A percentile compares a stretch with the other conserved stretches of the same genome.
Conservation (phyloP, 2,888 invertebrate genomes). For the Pristionchus exspectatus region DNA sequence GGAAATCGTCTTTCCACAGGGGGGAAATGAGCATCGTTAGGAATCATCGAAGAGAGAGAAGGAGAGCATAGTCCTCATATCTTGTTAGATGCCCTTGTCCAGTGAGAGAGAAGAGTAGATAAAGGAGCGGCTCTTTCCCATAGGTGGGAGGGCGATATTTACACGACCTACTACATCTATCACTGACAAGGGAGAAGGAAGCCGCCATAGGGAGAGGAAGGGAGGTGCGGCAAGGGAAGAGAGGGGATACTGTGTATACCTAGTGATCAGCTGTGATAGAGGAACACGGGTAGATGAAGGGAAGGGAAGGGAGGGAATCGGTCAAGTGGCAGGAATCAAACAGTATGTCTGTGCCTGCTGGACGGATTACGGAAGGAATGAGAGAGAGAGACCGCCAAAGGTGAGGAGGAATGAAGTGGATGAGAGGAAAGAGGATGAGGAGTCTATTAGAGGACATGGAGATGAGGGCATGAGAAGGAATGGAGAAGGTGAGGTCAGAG, state of each 20-base stretch:
- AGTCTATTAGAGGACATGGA: constrained; percentile 43
- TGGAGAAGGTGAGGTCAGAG: not conserved
- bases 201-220: constrained; percentile 9
- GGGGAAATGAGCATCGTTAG: constrained; percentile 48
- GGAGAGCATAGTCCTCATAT: not conserved
- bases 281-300: constrained; percentile 12
- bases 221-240: not conserved
- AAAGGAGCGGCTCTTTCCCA: constrained; percentile 33
- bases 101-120: constrained; percentile 3
- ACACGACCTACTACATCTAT: constrained; percentile 37
- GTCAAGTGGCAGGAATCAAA: constrained; percentile 39
- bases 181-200: constrained; percentile 30
- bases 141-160: constrained; percentile 12
- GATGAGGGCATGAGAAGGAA: not conserved
- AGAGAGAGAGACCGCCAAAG: constrained; percentile 31
- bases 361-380: constrained; percentile 27
- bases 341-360: not conserved
- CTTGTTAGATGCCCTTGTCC: not conserved
- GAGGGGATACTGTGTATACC: constrained; percentile 5
- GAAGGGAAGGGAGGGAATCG: constrained; percentile 23
- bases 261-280: constrained; percentile 39
- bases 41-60: not conserved
- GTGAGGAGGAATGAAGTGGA: not conserved
- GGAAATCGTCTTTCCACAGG: not conserved
- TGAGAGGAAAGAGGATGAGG: not conserved